Evolutionary conservation across 2,888 invertebrate genomes (phyloP).

Genomic region (Axea sp.): DNA sequence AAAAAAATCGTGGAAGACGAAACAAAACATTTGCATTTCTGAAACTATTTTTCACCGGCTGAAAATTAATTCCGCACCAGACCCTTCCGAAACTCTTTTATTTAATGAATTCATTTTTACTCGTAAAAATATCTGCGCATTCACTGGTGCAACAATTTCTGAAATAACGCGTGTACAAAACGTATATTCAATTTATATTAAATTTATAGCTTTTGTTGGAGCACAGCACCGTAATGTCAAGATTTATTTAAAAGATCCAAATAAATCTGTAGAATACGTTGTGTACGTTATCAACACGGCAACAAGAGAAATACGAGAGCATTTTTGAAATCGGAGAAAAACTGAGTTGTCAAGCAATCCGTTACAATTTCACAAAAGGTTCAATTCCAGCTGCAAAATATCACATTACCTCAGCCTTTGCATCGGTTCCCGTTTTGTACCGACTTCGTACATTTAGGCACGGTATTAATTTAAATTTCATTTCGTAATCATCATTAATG

Average conservation of each 20-base stretch:
- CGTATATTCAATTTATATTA: too few species aligned
- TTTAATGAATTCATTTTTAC: too few species aligned
- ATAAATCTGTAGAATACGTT: constrained; percentile 48
- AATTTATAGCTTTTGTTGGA: too few species aligned
- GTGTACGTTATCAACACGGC: constrained; percentile 50
- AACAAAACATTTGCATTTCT: too few species aligned
- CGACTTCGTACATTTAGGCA: constrained; percentile 51
- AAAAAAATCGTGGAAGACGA: too few species aligned
- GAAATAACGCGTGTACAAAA: too few species aligned
- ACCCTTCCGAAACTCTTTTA: too few species aligned
- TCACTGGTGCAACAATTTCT: too few species aligned
- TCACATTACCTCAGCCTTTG: constrained; percentile 60
- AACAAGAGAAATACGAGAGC: constrained; percentile 59
- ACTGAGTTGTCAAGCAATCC: constrained; percentile 61
- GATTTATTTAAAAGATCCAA: constrained; percentile 51
- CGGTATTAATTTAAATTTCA: constrained; percentile 39
- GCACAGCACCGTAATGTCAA: too few species aligned
- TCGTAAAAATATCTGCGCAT: too few species aligned
- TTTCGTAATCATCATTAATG: constrained; percentile 18
- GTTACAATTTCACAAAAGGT: constrained; percentile 64
- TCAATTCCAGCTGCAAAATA: constrained; percentile 63
- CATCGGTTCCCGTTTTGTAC: constrained; percentile 55
- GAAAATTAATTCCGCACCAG: too few species aligned
- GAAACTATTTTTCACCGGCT: too few species aligned
- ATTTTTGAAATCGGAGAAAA: constrained; percentile 63